Percentiles rank a stretch among this genome's conserved stretches.
Evolutionary conservation across 2,113 vertebrate species (phyloP).

Genomic region (Leptobrachium leishanense): DNA sequence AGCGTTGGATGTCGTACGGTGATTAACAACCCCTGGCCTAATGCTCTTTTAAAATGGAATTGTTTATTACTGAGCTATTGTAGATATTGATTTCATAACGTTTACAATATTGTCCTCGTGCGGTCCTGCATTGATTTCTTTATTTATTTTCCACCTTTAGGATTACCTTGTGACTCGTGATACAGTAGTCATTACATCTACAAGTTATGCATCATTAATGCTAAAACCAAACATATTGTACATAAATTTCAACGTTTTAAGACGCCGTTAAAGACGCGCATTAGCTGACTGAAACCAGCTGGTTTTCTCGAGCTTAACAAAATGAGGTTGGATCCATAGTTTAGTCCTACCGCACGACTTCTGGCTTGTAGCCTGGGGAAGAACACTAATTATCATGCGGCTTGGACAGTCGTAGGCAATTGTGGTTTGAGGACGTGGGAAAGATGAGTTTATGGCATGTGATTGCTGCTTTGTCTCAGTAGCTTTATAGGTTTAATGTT

Average conservation of each 20-base stretch:
- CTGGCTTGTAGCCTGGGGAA: background rate
- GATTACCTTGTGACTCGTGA: background rate
- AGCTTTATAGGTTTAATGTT: background rate
- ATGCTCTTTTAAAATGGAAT: background rate
- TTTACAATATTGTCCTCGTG: background rate
- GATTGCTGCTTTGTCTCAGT: background rate
- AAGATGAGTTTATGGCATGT: background rate
- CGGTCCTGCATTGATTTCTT: background rate
- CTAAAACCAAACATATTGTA: constrained; percentile 7
- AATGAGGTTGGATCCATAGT: background rate
- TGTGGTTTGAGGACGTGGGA: background rate
- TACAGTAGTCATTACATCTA: background rate
- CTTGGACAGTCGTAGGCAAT: background rate
- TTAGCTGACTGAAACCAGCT: background rate
- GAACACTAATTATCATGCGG: background rate
- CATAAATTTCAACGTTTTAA: background rate
- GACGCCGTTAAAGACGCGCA: background rate
- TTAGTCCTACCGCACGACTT: background rate
- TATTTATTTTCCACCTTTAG: background rate
- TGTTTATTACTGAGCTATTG: background rate
- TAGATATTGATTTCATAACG: background rate
- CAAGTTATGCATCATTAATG: constrained; percentile 4
- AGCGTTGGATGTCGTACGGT: background rate
- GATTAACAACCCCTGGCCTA: background rate
- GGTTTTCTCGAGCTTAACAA: background rate